Conservation (phyloP, 1,140 invertebrate species). For the Globodera ellingtonae region DNA sequence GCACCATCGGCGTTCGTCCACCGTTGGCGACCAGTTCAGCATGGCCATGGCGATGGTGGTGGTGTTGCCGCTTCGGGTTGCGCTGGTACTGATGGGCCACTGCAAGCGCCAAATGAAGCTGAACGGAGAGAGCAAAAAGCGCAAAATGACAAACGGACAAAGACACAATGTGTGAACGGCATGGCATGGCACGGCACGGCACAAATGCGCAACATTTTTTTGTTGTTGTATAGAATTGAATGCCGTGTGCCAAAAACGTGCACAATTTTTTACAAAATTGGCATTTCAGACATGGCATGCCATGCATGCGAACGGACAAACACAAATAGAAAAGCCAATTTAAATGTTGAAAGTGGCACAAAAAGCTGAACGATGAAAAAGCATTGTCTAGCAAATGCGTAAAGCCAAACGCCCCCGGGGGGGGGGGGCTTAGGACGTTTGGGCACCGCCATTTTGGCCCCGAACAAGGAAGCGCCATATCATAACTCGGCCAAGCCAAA, state of each 20-base stretch:
- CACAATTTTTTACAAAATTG: neutral
- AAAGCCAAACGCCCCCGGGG: too few species aligned
- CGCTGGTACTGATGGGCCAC: slow-evolving; percentile 49
- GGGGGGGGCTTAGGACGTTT: too few species aligned
- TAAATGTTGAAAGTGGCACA: neutral
- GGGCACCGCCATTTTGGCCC: too few species aligned
- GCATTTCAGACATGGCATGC: too few species aligned
- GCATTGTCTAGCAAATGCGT: too few species aligned
- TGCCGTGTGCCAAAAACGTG: neutral
- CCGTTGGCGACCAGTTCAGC: slow-evolving; percentile 6
- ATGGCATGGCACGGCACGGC: neutral
- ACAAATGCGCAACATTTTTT: neutral
- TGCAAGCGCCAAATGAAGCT: slow-evolving; percentile 62
- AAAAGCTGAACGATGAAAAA: slow-evolving; percentile 1
- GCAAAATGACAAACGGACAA: slow-evolving; percentile 27
- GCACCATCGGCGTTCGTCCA: neutral
- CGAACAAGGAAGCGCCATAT: too few species aligned
- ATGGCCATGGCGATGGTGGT: neutral
- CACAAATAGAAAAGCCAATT: neutral
- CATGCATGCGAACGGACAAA: too few species aligned
- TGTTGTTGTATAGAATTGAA: too few species aligned
- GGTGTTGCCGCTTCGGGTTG: neutral
- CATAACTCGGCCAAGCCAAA: too few species aligned
- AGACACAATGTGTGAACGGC: neutral
- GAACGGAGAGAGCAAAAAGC: slow-evolving; percentile 36